These are phyloP conservation scores for Syrrhaptes paradoxus DNA, from an alignment of 2,113 vertebrate species.

Conservation along the genomic window DNA sequence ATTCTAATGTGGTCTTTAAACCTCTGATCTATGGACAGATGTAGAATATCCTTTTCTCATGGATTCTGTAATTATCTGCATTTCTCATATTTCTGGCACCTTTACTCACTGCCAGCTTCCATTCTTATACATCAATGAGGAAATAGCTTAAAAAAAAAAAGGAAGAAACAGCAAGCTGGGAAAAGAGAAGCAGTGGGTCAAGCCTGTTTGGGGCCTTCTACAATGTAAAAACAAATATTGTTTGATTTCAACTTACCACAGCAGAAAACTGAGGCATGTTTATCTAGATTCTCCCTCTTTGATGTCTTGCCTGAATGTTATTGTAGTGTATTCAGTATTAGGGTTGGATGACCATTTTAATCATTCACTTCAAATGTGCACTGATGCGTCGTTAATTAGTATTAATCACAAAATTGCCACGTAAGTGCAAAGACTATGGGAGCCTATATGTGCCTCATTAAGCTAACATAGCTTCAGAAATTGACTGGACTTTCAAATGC, in stretches of 20 bases:
- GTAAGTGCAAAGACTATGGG: conserved; percentile 33
- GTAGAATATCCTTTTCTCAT: neutral
- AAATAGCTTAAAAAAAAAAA: neutral
- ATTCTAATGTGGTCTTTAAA: neutral
- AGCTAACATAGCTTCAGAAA: conserved; percentile 43
- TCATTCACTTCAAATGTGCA: conserved; percentile 60
- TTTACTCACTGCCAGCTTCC: neutral
- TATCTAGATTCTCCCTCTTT: neutral
- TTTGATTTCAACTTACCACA: conserved; percentile 33
- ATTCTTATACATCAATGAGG: neutral
- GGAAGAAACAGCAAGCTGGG: neutral
- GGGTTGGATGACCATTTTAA: conserved; percentile 43
- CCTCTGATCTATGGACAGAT: neutral
- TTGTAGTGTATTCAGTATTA: neutral
- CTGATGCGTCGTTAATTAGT: conserved; percentile 67
- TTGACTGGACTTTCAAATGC: conserved; percentile 21
- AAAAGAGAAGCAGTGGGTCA: conserved; percentile 19
- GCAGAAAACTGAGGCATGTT: conserved; percentile 13
- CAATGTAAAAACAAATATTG: conserved; percentile 40
- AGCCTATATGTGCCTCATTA: conserved; percentile 54
- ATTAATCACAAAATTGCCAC: conserved; percentile 70
- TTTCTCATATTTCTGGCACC: neutral
- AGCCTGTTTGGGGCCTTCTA: neutral
- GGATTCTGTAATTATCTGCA: neutral
- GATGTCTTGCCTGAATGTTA: neutral